Evolutionary conservation across 2,888 invertebrate species (phyloP).

Genomic region (Notocelia uddmanniana): DNA sequence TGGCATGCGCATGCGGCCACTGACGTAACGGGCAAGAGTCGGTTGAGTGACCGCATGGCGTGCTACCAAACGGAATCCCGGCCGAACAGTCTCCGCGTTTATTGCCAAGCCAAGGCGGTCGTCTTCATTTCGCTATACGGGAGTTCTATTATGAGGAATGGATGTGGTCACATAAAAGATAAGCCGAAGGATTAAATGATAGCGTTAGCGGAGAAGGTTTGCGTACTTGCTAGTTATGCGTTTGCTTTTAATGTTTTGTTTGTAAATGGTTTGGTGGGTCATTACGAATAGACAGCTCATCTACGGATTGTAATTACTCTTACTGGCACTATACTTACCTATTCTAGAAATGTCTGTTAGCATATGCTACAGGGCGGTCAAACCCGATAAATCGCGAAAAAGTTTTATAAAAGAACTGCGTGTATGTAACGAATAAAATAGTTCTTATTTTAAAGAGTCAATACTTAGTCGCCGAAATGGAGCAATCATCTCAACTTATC

Average conservation of each 20-base stretch:
- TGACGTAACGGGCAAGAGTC: conserved; percentile 80
- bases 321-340: too few species aligned
- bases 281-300: too few species aligned
- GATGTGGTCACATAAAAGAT: conserved; percentile 49
- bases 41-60: conserved; percentile 82
- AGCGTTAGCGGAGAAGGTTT: conserved; percentile 52
- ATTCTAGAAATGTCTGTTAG: too few species aligned
- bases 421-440: too few species aligned
- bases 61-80: conserved; percentile 73
- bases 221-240: conserved; percentile 1
- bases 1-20: conserved; percentile 74
- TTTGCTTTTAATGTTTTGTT: not conserved
- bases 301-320: too few species aligned
- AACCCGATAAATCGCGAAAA: too few species aligned
- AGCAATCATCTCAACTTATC: too few species aligned
- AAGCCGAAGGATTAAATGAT: conserved; percentile 61
- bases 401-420: too few species aligned
- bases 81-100: conserved; percentile 64
- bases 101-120: conserved; percentile 58
- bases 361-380: too few species aligned
- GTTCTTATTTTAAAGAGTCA: too few species aligned
- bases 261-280: too few species aligned
- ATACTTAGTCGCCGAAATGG: too few species aligned
- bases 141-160: conserved; percentile 56
- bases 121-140: conserved; percentile 64